Percentiles rank a stretch among this genome's conserved stretches.
Evolutionary conservation across 2,113 vertebrate species (phyloP).

Genomic region (Hyperopisus bebe): DNA sequence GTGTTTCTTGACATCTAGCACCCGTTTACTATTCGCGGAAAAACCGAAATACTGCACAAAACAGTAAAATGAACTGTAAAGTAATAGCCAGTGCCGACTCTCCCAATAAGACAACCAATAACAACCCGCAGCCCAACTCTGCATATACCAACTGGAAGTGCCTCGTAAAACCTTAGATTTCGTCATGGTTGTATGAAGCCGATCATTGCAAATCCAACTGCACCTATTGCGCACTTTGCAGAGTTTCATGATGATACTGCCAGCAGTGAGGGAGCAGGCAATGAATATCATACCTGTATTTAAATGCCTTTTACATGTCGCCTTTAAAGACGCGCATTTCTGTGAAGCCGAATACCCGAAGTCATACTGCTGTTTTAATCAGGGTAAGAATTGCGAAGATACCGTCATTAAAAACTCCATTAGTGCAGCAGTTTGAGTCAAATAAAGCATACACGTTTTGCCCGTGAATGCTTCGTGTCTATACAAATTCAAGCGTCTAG

Average conservation of each 20-base stretch:
- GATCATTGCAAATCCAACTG: background rate
- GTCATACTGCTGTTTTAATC: background rate
- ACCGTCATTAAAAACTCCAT: background rate
- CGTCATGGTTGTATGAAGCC: slow-evolving; percentile 9
- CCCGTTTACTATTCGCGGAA: background rate
- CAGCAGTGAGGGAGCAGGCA: background rate
- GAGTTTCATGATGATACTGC: background rate
- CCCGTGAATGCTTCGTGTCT: background rate
- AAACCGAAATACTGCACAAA: background rate
- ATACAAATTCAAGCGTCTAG: background rate
- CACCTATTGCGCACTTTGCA: background rate
- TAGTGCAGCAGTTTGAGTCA: background rate
- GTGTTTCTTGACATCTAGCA: background rate
- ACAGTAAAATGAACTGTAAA: background rate
- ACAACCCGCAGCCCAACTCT: slow-evolving; percentile 11
- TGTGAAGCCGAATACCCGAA: background rate
- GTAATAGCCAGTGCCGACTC: background rate
- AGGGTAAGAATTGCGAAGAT: background rate
- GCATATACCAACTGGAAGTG: slow-evolving; percentile 20
- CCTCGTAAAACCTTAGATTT: slow-evolving; percentile 12
- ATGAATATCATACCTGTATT: background rate
- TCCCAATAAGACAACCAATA: slow-evolving; percentile 14
- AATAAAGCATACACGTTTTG: background rate
- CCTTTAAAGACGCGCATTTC: background rate
- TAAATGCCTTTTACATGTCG: background rate